phyloP scores from a whole-genome alignment of 1,140 invertebrate species.

The Paracyclopina nana region DNA sequence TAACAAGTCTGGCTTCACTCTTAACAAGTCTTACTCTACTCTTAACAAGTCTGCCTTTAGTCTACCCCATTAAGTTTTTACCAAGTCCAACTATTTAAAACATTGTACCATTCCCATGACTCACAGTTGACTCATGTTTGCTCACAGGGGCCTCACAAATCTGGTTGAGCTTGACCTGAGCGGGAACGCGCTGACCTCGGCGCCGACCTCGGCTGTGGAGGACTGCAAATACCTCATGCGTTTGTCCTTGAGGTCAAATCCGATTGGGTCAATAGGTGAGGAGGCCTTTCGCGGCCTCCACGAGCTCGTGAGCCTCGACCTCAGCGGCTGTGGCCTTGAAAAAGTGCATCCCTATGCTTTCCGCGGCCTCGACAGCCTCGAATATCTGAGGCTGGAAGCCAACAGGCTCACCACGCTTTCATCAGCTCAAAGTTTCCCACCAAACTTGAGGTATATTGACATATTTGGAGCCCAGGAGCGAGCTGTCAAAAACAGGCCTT shows the following conservation, averaged over 20 bases:
- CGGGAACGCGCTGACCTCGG: conserved; percentile 21
- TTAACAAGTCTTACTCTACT: too few species aligned
- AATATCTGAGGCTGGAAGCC: conserved; percentile 22
- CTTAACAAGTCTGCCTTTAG: too few species aligned
- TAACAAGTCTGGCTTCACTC: too few species aligned
- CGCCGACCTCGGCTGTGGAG: conserved; percentile 21
- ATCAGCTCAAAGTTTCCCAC: not conserved
- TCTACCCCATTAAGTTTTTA: too few species aligned
- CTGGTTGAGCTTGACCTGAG: conserved; percentile 24
- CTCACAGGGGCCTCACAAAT: conserved; percentile 22
- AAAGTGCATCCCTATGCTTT: conserved; percentile 21
- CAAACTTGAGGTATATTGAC: not conserved
- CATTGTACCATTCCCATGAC: too few species aligned
- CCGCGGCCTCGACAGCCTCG: conserved; percentile 20
- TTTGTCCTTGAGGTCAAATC: conserved; percentile 14
- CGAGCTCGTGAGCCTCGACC: conserved; percentile 21
- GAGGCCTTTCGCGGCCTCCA: conserved; percentile 20
- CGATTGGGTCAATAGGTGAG: not conserved
- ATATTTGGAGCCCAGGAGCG: not conserved
- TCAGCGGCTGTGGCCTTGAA: conserved; percentile 21
- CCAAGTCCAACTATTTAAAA: too few species aligned
- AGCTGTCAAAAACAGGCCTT: too few species aligned
- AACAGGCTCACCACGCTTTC: conserved; percentile 20
- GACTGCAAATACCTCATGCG: conserved; percentile 11
- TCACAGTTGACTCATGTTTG: conserved; percentile 5